phyloP scores from a whole-genome alignment of 2,113 vertebrate species.

The Probosciger aterrimus region DNA sequence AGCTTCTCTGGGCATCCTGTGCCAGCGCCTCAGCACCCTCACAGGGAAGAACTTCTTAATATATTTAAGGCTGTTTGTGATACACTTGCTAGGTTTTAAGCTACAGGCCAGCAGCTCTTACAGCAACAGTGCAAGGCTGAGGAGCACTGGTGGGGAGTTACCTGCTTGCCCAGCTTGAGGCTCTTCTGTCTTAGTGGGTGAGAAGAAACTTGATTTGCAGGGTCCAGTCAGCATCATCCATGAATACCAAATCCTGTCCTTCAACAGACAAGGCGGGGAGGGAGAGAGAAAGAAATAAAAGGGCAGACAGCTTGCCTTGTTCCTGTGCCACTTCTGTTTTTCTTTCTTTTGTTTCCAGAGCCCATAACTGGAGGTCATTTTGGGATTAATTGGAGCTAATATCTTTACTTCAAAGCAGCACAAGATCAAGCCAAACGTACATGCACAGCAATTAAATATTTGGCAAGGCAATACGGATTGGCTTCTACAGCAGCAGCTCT shows the following conservation, averaged over 20 bases:
- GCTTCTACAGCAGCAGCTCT: background rate
- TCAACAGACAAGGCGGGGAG: background rate
- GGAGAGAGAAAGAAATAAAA: background rate
- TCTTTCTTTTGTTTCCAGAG: background rate
- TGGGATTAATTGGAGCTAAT: conserved; percentile 50
- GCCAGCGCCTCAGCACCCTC: background rate
- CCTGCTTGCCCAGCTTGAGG: accelerated
- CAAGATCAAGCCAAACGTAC: conserved; percentile 31
- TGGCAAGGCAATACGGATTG: conserved; percentile 34
- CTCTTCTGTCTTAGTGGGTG: background rate
- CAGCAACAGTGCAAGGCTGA: accelerated
- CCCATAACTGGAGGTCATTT: conserved; percentile 14
- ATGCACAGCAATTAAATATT: conserved; percentile 39
- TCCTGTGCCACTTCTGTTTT: background rate
- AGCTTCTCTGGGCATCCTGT: background rate
- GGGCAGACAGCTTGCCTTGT: background rate
- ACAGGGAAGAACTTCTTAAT: background rate
- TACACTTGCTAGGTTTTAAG: accelerated
- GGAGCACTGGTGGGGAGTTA: background rate
- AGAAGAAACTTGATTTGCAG: background rate
- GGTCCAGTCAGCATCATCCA: background rate
- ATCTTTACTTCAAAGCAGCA: conserved; percentile 44
- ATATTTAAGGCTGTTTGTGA: background rate
- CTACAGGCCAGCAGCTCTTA: background rate
- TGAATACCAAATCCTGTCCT: background rate